phyloP scores from a whole-genome alignment of 1,140 invertebrate genomes.

The Akabosia matsudoensis region DNA sequence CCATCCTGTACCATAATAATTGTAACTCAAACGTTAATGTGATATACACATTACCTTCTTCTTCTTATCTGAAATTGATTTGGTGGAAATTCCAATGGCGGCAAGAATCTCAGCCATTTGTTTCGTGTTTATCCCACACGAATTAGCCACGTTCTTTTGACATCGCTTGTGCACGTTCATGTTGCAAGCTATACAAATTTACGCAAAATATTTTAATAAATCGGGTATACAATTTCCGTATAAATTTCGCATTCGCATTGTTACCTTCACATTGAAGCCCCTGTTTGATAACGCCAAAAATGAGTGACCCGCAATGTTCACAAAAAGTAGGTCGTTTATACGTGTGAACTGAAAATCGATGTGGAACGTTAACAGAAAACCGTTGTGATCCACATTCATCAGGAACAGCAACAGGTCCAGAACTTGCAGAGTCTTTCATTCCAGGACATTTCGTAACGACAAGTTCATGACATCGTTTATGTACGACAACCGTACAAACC shows the following conservation, averaged over 20 bases:
- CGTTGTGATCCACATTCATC: constrained; percentile 73
- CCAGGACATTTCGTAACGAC: constrained; percentile 94
- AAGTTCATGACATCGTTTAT: constrained; percentile 91
- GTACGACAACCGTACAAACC: constrained; percentile 97
- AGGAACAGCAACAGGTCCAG: constrained; percentile 46
- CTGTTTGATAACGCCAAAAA: constrained; percentile 95
- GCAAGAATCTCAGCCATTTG: constrained; percentile 89
- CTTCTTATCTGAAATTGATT: constrained; percentile 61
- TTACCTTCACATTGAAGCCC: constrained; percentile 94
- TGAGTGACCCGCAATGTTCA: constrained; percentile 86
- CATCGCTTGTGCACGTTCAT: constrained; percentile 99
- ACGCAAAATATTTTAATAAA: not conserved
- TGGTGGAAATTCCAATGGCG: constrained; percentile 86
- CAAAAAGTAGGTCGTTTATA: constrained; percentile 98
- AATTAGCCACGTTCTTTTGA: constrained; percentile 98
- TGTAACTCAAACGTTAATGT: too few species aligned
- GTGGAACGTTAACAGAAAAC: constrained; percentile 97
- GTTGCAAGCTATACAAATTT: constrained; percentile 70
- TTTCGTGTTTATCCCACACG: constrained; percentile 97
- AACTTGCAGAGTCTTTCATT: constrained; percentile 64
- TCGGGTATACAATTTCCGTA: constrained; percentile 1
- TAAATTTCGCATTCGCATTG: not conserved
- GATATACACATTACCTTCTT: constrained; percentile 59
- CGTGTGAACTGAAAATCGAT: constrained; percentile 87
- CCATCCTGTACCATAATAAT: too few species aligned